These are phyloP conservation scores for Caligus rogercresseyi DNA, from an alignment of 1,140 invertebrate species.

Conservation along the genomic window DNA sequence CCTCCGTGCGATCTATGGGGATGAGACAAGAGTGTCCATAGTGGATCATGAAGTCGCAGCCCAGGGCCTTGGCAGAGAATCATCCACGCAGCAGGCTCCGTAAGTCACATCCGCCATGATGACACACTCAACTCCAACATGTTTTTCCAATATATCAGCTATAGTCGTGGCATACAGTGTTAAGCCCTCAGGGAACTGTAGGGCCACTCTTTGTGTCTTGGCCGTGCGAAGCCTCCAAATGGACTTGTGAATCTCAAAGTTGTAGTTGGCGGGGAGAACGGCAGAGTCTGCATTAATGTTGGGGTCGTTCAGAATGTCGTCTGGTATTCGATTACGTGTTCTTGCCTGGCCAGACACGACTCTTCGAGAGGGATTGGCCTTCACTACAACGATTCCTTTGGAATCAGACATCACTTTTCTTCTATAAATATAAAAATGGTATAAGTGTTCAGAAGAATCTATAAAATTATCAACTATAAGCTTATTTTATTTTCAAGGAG, in stretches of 20 bases:
- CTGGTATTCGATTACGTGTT: constrained; percentile 42
- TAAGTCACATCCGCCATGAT: constrained; percentile 99
- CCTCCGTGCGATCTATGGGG: constrained; percentile 69
- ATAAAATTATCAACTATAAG: not conserved
- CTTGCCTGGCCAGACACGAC: constrained; percentile 22
- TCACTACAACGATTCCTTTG: constrained; percentile 21
- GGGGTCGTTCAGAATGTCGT: constrained; percentile 59
- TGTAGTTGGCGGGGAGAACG: constrained; percentile 78
- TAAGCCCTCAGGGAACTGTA: constrained; percentile 91
- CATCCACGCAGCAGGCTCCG: constrained; percentile 98
- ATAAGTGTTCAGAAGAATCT: not conserved
- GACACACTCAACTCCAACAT: constrained; percentile 77
- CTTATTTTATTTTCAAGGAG: not conserved
- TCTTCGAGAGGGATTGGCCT: constrained; percentile 24
- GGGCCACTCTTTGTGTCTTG: constrained; percentile 64
- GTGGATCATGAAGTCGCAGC: constrained; percentile 72
- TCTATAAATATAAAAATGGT: not conserved
- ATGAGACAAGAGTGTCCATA: constrained; percentile 97
- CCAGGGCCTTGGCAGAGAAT: constrained; percentile 77
- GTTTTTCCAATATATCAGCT: constrained; percentile 80
- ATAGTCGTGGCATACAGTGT: constrained; percentile 82
- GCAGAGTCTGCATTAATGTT: constrained; percentile 50
- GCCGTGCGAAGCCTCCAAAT: constrained; percentile 79
- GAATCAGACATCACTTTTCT: not conserved
- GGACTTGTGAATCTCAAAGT: constrained; percentile 96